Conservation (phyloP, 2,888 invertebrate genomes). For the Odontocolon sp. region DNA sequence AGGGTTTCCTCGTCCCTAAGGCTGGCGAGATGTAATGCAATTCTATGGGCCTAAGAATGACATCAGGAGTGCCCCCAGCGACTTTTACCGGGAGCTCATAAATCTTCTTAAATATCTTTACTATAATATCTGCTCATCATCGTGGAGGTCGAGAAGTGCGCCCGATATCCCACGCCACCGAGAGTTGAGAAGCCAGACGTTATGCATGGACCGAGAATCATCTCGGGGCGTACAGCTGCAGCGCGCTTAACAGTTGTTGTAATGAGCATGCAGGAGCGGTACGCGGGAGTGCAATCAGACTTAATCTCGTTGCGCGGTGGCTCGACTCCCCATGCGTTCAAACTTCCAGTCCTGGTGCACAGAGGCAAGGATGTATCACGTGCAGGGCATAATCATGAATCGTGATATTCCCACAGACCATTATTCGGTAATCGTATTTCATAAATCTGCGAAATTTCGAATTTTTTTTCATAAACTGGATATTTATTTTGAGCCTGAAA, state of each 20-base stretch:
- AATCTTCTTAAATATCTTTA: conserved; percentile 76
- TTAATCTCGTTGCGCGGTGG: conserved; percentile 72
- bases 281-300: conserved; percentile 77
- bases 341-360: conserved; percentile 12
- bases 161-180: conserved; percentile 32
- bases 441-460: not conserved
- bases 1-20: not conserved
- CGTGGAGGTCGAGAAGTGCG: conserved; percentile 32
- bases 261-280: conserved; percentile 71
- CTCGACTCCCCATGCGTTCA: conserved; percentile 36
- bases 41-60: conserved; percentile 49
- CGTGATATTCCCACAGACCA: conserved; percentile 61
- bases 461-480: not conserved
- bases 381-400: conserved; percentile 57
- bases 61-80: conserved; percentile 49
- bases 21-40: not conserved
- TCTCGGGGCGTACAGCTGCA: conserved; percentile 55
- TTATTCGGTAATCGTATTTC: conserved; percentile 2
- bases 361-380: conserved; percentile 63
- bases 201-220: conserved; percentile 46
- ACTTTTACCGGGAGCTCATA: conserved; percentile 68
- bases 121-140: conserved; percentile 73
- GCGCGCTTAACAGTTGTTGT: conserved; percentile 73
- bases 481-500: no score
- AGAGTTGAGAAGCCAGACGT: not conserved